Percentiles rank a stretch among this genome's conserved stretches.
Evolutionary conservation across 2,113 vertebrate species (phyloP).

Genomic region (Etheostoma cragini): DNA sequence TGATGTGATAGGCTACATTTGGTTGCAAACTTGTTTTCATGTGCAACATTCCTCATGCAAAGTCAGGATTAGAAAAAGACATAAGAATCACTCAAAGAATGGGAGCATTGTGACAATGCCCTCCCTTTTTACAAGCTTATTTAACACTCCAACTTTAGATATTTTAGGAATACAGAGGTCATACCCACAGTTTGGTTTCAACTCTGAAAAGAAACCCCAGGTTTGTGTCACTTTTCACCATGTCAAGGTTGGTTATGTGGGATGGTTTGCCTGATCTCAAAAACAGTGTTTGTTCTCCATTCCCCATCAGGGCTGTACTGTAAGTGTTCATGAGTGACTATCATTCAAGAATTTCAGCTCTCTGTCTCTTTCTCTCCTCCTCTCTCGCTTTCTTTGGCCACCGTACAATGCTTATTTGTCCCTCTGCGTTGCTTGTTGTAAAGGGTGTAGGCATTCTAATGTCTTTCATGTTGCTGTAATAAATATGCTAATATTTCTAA

Average conservation of each 20-base stretch:
- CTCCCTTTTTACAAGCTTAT: slow-evolving; percentile 15
- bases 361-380: slow-evolving; percentile 24
- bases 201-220: slow-evolving; percentile 14
- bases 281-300: slow-evolving; percentile 54
- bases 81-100: slow-evolving; percentile 5
- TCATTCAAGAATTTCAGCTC: slow-evolving; percentile 49
- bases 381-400: slow-evolving; percentile 62
- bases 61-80: slow-evolving; percentile 18
- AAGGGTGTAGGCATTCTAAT: slow-evolving; percentile 82
- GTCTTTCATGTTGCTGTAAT: slow-evolving; percentile 87
- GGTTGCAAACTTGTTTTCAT: slow-evolving; percentile 10
- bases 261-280: slow-evolving; percentile 53
- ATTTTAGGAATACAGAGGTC: slow-evolving; percentile 8
- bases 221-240: slow-evolving; percentile 50
- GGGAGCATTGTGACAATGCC: slow-evolving; percentile 9
- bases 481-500: slow-evolving; percentile 88
- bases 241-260: slow-evolving; percentile 43
- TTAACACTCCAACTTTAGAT: slow-evolving; percentile 27
- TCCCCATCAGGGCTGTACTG: slow-evolving; percentile 53
- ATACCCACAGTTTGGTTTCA: slow-evolving; percentile 14
- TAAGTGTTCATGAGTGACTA: slow-evolving; percentile 67
- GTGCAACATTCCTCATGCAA: slow-evolving; percentile 6
- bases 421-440: slow-evolving; percentile 79
- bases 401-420: slow-evolving; percentile 68
- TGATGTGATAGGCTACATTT: slow-evolving; percentile 5